These are phyloP conservation scores for Silurus lanzhouensis DNA, from an alignment of 2,797 vertebrate genomes.

Conservation along the genomic window DNA sequence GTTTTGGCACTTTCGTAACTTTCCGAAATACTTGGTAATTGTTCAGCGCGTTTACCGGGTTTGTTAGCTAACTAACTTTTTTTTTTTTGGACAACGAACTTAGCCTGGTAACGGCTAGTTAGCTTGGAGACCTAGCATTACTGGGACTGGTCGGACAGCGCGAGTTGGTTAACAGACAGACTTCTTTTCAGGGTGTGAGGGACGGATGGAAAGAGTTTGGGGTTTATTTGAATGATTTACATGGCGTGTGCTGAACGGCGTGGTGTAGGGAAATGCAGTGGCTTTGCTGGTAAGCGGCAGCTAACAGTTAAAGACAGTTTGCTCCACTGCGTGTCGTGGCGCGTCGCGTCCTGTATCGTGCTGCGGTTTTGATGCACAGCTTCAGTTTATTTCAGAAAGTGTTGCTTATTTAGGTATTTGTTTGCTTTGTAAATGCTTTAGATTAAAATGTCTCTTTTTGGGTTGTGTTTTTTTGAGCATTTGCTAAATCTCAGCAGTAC, in stretches of 20 bases:
- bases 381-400: not conserved
- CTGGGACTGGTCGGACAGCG: not conserved
- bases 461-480: not conserved
- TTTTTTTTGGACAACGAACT: conserved; percentile 3
- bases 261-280: not conserved
- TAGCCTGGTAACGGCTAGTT: not conserved
- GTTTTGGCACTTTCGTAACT: not conserved
- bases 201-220: too few relatives aligned
- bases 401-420: not conserved
- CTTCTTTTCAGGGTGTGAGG: not conserved
- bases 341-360: conserved; percentile 47
- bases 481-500: not conserved
- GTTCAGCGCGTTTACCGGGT: not conserved
- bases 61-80: not conserved
- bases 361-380: conserved; percentile 12
- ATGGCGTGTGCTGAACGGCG: not conserved
- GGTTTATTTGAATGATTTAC: conserved; percentile 3
- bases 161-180: not conserved
- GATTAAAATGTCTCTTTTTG: not conserved
- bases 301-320: conserved; percentile 29
- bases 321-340: conserved; percentile 50
- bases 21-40: not conserved
- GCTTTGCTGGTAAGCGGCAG: not conserved
- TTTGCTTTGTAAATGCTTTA: not conserved
- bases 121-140: conserved; percentile 9